phyloP scores from a whole-genome alignment of 2,113 vertebrate species.

The Cephalopterus ornatus region DNA sequence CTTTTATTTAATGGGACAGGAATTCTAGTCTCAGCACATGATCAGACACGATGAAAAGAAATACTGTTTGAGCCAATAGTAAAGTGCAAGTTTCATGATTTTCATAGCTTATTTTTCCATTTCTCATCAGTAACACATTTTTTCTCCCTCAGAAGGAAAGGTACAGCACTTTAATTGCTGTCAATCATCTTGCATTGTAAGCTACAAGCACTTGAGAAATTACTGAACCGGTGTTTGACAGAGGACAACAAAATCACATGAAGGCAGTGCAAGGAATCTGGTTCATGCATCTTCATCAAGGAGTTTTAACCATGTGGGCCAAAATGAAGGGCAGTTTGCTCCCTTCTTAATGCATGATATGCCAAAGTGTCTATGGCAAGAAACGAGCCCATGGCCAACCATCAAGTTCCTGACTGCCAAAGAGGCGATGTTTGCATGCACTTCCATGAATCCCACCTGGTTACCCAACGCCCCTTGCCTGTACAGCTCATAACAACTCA shows the following conservation, averaged over 20 bases:
- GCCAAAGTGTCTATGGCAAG: not conserved
- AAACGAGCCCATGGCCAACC: accelerated
- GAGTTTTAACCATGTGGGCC: not conserved
- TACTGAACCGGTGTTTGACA: conserved; percentile 10
- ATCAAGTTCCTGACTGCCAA: not conserved
- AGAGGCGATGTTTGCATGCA: not conserved
- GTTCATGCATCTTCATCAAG: not conserved
- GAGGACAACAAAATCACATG: not conserved
- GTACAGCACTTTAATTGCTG: not conserved
- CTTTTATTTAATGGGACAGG: not conserved
- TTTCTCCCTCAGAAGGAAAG: not conserved
- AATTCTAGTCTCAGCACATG: not conserved
- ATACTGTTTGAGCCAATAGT: not conserved
- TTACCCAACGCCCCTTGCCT: not conserved
- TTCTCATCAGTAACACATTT: not conserved
- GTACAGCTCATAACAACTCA: not conserved
- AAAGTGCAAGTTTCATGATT: not conserved
- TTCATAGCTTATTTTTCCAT: conserved; percentile 13
- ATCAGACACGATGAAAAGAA: not conserved
- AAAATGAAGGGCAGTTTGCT: not conserved
- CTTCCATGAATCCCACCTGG: not conserved
- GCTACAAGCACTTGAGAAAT: conserved; percentile 7
- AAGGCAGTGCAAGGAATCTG: not conserved
- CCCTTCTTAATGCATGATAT: not conserved
- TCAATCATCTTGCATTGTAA: not conserved